These are phyloP conservation scores for Penaeus japonicus DNA, from an alignment of 1,140 invertebrate genomes.

Conservation along the genomic window DNA sequence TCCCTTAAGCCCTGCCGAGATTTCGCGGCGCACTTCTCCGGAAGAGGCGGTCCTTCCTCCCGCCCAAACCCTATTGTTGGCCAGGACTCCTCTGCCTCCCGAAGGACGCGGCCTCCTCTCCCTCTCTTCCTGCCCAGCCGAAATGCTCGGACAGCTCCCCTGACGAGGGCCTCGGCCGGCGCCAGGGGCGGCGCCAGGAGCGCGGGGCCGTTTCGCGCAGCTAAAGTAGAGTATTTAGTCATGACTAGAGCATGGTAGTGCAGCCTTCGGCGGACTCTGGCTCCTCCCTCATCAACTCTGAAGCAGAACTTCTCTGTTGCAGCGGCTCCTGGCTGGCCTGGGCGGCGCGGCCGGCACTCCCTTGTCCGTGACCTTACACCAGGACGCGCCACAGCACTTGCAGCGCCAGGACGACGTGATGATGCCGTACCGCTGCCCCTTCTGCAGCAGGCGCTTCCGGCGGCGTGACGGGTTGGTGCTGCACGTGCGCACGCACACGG, in stretches of 20 bases:
- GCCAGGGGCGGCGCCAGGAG: too few relatives aligned
- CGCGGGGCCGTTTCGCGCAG: too few relatives aligned
- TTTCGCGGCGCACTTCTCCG: too few relatives aligned
- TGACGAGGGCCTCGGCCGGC: too few relatives aligned
- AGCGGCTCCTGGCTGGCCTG: conserved; percentile 40
- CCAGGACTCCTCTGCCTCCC: too few relatives aligned
- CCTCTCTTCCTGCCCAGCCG: too few relatives aligned
- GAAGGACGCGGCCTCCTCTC: too few relatives aligned
- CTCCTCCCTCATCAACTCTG: conserved; percentile 23
- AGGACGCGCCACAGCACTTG: conserved; percentile 8
- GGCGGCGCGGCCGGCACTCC: background rate
- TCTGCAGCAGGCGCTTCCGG: conserved; percentile 47
- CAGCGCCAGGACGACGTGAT: conserved; percentile 15
- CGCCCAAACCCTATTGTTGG: too few relatives aligned
- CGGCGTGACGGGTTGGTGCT: conserved; percentile 46
- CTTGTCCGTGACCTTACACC: background rate
- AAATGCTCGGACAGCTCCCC: too few relatives aligned
- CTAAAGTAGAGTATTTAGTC: background rate
- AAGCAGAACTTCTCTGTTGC: conserved; percentile 53
- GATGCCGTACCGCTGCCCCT: conserved; percentile 45
- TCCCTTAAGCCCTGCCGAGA: too few relatives aligned
- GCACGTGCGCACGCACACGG: conserved; percentile 43
- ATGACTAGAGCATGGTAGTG: conserved; percentile 26
- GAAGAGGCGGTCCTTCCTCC: too few relatives aligned
- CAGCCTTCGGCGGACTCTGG: background rate